Percentiles rank a stretch among this genome's conserved stretches.
Evolutionary conservation across 1,140 invertebrate species (phyloP).

Genomic region (Rhynchophorus ferrugineus): DNA sequence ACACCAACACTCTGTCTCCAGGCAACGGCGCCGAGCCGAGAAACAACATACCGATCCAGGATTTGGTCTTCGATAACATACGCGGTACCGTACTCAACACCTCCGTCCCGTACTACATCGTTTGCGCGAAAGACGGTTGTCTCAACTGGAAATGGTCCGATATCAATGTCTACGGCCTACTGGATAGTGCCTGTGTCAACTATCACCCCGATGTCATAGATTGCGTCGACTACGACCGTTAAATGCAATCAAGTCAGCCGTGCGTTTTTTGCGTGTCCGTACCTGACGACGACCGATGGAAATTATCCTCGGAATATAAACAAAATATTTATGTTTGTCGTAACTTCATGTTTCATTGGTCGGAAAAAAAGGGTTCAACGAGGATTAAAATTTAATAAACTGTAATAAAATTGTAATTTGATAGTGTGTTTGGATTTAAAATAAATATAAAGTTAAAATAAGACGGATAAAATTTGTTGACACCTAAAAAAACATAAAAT

Average conservation of each 20-base stretch:
- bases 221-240: slow-evolving; percentile 5
- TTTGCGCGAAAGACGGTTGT: slow-evolving; percentile 10
- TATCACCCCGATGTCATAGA: slow-evolving; percentile 7
- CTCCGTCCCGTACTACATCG: slow-evolving; percentile 6
- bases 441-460: too few species aligned
- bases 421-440: too few species aligned
- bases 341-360: too few species aligned
- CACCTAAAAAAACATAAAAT: too few species aligned
- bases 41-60: slow-evolving; percentile 8
- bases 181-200: slow-evolving; percentile 8
- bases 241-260: not conserved
- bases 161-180: slow-evolving; percentile 2
- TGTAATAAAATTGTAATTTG: too few species aligned
- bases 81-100: not conserved
- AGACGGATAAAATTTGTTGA: too few species aligned
- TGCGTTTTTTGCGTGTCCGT: not conserved
- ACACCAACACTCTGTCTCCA: slow-evolving; percentile 6
- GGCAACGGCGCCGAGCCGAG: slow-evolving; percentile 1
- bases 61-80: slow-evolving; percentile 5
- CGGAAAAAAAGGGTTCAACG: too few species aligned
- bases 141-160: slow-evolving; percentile 7
- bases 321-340: too few species aligned
- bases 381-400: too few species aligned
- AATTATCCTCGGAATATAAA: too few species aligned
- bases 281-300: too few species aligned